These are phyloP conservation scores for Cotesia chilonis DNA, from an alignment of 1,140 invertebrate genomes.

Conservation along the genomic window DNA sequence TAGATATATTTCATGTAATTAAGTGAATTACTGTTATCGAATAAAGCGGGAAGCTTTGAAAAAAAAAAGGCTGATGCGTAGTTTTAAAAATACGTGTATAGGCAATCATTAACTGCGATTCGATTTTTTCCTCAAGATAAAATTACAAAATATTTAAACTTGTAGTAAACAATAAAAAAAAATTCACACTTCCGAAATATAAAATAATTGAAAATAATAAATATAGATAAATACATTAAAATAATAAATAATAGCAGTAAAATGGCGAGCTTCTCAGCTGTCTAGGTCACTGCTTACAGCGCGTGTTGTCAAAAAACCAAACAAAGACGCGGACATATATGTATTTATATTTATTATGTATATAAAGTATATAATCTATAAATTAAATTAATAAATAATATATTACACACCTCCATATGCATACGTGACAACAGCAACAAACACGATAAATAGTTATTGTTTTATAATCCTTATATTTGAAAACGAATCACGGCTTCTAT, in stretches of 20 bases:
- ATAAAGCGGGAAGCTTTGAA: neutral
- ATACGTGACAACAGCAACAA: conserved; percentile 57
- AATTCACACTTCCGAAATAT: neutral
- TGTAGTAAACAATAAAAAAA: neutral
- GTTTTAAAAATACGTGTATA: conserved; percentile 16
- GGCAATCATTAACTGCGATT: too few relatives aligned
- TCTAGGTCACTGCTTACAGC: neutral
- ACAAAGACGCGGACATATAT: conserved; percentile 37
- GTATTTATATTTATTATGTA: conserved; percentile 17
- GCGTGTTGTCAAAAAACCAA: conserved; percentile 38
- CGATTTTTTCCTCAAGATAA: too few relatives aligned
- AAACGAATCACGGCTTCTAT: conserved; percentile 57
- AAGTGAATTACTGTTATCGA: neutral
- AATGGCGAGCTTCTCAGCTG: conserved; percentile 2
- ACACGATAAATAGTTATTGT: conserved; percentile 50
- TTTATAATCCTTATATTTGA: conserved; percentile 44
- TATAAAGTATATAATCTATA: conserved; percentile 7
- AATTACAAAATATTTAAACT: too few relatives aligned
- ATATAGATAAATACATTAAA: neutral
- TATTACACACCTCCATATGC: conserved; percentile 62
- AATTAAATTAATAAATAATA: too few relatives aligned
- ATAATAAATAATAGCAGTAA: neutral
- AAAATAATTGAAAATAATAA: neutral
- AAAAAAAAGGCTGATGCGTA: conserved; percentile 38
- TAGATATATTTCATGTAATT: too few relatives aligned